Evolutionary conservation across 2,888 invertebrate species (phyloP).

Genomic region (Theristus sp.): DNA sequence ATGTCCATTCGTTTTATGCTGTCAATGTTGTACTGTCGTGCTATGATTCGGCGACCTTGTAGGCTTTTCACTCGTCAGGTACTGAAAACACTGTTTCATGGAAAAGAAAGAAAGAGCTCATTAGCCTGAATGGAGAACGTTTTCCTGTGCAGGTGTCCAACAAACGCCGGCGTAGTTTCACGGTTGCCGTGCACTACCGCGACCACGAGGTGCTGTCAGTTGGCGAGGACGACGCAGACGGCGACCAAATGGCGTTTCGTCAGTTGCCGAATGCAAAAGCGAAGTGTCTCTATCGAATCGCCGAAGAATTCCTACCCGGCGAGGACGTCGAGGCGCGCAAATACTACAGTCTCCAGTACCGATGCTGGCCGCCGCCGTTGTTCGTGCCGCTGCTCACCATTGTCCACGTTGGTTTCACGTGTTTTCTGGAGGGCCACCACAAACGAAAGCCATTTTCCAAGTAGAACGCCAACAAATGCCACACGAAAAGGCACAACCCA

Average conservation of each 20-base stretch:
- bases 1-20: too few species aligned
- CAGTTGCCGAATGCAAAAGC: not conserved
- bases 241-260: not conserved
- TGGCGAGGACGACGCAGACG: not conserved
- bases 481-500: too few species aligned
- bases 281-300: not conserved
- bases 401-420: conserved; percentile 2
- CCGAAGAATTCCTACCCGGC: conserved; percentile 3
- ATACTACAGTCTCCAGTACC: conserved; percentile 5
- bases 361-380: conserved; percentile 8
- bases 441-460: too few species aligned
- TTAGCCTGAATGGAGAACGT: not conserved
- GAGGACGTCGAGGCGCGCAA: conserved; percentile 1
- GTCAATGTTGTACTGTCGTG: too few species aligned
- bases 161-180: conserved; percentile 7
- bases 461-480: too few species aligned
- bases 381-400: conserved; percentile 2
- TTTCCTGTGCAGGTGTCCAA: conserved; percentile 6
- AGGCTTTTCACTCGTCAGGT: too few species aligned
- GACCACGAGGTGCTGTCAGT: not conserved
- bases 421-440: not conserved
- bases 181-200: conserved; percentile 4
- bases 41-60: too few species aligned
- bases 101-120: not conserved
- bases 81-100: not conserved